phyloP scores from a whole-genome alignment of 2,113 vertebrate genomes.

The Steatornis caripensis region DNA sequence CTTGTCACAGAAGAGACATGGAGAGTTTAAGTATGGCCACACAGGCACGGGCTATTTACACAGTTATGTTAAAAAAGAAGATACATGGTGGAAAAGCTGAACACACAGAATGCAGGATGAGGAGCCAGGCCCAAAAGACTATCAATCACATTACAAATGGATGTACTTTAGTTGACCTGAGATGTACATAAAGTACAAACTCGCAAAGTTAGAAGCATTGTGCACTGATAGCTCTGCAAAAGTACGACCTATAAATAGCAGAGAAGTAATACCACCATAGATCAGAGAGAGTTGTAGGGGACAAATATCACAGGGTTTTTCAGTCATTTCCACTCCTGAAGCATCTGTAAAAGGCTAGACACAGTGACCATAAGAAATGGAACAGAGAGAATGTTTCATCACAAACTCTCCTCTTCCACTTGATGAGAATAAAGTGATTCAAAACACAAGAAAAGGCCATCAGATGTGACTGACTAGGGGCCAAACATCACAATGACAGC shows the following conservation, averaged over 20 bases:
- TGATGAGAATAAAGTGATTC: not conserved
- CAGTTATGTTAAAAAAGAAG: not conserved
- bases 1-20: not conserved
- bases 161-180: not conserved
- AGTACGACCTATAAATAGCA: not conserved
- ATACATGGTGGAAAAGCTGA: not conserved
- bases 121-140: not conserved
- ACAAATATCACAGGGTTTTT: not conserved
- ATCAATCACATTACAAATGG: not conserved
- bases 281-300: not conserved
- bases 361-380: not conserved
- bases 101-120: not conserved
- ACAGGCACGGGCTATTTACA: not conserved
- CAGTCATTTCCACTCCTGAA: not conserved
- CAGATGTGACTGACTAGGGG: rapidly evolving
- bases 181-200: not conserved
- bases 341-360: not conserved
- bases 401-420: not conserved
- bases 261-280: not conserved
- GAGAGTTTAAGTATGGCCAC: not conserved
- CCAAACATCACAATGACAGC: not conserved
- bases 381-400: not conserved
- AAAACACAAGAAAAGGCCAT: not conserved
- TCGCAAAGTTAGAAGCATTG: not conserved
- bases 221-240: not conserved